Conservation (phyloP, 2,888 invertebrate species). For the Pilophorus perplexus region DNA sequence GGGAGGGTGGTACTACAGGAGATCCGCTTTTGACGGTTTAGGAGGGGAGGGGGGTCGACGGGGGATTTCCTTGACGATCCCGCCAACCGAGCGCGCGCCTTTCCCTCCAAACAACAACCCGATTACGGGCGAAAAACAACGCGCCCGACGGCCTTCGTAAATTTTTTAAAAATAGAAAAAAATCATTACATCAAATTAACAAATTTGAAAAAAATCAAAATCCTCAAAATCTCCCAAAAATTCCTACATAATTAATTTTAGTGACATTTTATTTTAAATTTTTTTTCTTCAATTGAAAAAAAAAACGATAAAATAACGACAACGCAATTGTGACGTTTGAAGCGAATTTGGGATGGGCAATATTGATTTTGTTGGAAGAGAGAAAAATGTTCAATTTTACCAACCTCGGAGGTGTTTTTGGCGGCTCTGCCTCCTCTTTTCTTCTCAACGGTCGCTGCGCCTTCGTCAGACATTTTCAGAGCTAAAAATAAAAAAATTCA, state of each 20-base stretch:
- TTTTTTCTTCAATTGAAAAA: neutral
- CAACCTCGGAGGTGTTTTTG: constrained; percentile 36
- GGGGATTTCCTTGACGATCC: no score
- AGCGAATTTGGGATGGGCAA: neutral
- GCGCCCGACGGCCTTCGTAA: neutral
- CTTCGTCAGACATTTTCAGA: constrained; percentile 46
- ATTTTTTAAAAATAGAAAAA: no score
- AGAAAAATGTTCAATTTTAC: constrained; percentile 29
- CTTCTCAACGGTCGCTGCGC: constrained; percentile 44
- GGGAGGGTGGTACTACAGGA: no score
- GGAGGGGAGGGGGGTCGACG: no score
- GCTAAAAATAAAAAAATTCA: constrained; percentile 3
- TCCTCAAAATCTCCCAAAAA: neutral
- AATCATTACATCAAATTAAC: neutral
- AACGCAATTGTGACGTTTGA: no score
- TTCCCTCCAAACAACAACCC: neutral
- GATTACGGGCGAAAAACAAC: neutral
- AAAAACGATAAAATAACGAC: no score
- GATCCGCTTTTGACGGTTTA: no score
- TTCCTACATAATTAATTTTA: neutral
- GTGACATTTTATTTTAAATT: neutral
- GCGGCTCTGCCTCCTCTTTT: constrained; percentile 42
- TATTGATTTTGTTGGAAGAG: constrained; percentile 15
- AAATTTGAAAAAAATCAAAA: neutral
- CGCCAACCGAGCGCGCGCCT: constrained; percentile 11